Base-by-base conservation (phyloP, 1,140 invertebrate species). In the Drosophila ananassae region DNA sequence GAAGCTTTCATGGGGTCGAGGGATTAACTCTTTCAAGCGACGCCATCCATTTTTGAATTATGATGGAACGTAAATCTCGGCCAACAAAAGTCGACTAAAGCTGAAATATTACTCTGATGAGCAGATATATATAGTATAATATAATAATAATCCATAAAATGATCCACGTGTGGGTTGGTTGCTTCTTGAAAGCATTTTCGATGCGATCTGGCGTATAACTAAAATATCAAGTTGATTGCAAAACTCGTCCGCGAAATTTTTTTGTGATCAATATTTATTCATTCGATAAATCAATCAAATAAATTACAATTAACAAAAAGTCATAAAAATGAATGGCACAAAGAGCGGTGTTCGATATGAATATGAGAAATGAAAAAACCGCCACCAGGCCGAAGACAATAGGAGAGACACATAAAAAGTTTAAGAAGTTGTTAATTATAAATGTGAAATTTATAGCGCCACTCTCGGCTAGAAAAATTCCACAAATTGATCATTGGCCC, bases 241-340 rank as follows among this genome's bases (percentile, higher is more conserved):
- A 87, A 87, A 87, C 82, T 79, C 82, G 83, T 81, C 79, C 60
- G 51, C 46, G 39, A 53, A 21, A 34, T 39, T 53, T 39, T 39
- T 37, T 39, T 44, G 46, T 74, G 59, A 69, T 77, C 69, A 81
- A 75, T 73, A 87, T 89, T 89, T 82, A 82, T 89, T 76, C 60
- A 64, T 73, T 50, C 83, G 71, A 87, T 87, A 89, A 89, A 87
- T 87, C 82, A 87, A 87, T 87, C 82, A 87, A 87, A 87, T 87
- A 87, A 87, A 87, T 87, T 87, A 87, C 83, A 87, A 87, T 87
- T 87, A 87, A 89, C 83, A 59, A 87, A 74, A 85, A 68, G 66
- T 77, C 73, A 87, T 82, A 79, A 87, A 87, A 72, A 53, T 81
- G 66, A 80, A 80, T 62, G 60, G 72, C 71, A 74, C 51, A 73